These are phyloP conservation scores for Ceratosolen fusciceps DNA, from an alignment of 1,140 invertebrate species.

Conservation along the genomic window DNA sequence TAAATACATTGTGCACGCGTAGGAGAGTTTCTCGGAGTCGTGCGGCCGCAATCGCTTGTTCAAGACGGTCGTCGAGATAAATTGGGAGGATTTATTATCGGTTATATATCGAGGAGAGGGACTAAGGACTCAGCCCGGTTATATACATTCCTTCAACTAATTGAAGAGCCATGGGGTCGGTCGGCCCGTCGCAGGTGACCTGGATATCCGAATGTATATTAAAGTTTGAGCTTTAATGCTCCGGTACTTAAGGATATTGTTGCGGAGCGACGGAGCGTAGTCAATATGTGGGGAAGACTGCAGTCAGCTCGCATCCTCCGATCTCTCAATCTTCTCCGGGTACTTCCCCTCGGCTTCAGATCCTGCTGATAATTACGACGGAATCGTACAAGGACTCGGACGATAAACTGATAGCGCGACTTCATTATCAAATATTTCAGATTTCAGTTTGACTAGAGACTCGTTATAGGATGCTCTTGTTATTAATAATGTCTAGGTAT, in stretches of 20 bases:
- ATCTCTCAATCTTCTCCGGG: background rate
- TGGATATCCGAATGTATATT: background rate
- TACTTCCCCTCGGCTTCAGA: background rate
- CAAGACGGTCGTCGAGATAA: background rate
- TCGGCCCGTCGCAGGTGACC: background rate
- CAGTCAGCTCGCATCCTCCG: background rate
- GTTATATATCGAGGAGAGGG: background rate
- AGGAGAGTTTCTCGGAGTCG: background rate
- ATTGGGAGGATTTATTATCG: conserved; percentile 1
- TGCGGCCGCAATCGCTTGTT: background rate
- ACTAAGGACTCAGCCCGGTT: background rate
- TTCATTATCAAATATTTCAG: no score
- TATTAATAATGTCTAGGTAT: no score
- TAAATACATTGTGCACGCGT: background rate
- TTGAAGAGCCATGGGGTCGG: background rate
- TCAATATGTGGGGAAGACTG: background rate
- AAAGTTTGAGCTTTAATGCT: conserved; percentile 10
- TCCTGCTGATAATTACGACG: background rate
- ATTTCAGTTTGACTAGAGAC: no score
- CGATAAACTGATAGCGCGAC: background rate
- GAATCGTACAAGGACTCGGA: background rate
- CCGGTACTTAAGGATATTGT: background rate
- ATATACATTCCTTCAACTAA: background rate
- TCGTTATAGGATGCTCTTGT: no score
- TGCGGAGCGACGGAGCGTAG: background rate